Conservation (phyloP, 2,113 vertebrate genomes). For the Chloebia gouldiae region DNA sequence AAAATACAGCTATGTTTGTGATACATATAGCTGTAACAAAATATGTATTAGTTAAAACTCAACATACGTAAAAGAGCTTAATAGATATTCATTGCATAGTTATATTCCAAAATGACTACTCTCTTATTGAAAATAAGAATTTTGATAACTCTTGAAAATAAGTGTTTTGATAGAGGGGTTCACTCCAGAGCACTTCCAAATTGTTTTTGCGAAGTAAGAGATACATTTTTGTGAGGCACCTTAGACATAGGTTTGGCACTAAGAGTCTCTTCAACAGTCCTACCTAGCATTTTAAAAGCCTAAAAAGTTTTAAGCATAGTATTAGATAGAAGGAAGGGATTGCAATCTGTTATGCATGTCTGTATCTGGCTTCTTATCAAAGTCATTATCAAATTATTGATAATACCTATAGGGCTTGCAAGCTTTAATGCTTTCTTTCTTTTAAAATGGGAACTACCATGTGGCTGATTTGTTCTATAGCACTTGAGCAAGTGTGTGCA, state of each 20-base stretch:
- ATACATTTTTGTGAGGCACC: neutral
- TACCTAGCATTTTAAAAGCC: neutral
- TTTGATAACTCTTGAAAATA: neutral
- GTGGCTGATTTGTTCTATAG: neutral
- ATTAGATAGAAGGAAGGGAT: neutral
- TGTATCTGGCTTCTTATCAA: neutral
- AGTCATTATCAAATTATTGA: neutral
- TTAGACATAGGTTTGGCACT: neutral
- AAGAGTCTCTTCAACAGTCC: neutral
- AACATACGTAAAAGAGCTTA: neutral
- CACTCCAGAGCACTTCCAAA: neutral
- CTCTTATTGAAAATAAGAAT: neutral
- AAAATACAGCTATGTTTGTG: neutral
- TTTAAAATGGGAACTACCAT: neutral
- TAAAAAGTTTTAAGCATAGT: neutral
- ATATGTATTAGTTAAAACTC: neutral
- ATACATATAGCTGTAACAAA: neutral
- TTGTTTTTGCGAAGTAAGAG: neutral
- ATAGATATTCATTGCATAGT: neutral
- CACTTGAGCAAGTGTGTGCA: neutral
- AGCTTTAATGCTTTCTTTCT: neutral
- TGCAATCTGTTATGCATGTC: neutral
- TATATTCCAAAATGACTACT: neutral
- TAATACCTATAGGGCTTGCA: neutral
- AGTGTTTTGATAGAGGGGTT: neutral